Percentiles rank a stretch among this genome's conserved stretches.
Conservation (phyloP, 2,797 vertebrate genomes). For the Anableps anableps region DNA sequence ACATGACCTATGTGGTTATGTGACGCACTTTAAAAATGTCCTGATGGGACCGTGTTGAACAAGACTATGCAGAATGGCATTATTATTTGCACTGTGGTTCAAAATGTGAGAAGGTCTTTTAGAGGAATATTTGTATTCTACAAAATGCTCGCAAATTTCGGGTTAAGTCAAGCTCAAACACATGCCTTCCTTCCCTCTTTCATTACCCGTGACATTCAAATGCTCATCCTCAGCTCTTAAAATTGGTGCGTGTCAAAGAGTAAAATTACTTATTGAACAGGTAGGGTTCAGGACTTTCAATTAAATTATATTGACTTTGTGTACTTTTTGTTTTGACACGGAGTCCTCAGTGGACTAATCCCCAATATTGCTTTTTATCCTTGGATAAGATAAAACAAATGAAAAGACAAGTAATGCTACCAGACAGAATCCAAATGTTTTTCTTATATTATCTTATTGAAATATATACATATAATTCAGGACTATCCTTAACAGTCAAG, state of each 20-base stretch:
- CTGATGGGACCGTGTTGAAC: conserved; percentile 16
- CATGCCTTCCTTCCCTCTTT: conserved; percentile 40
- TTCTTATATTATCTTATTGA: background rate
- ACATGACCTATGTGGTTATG: conserved; percentile 31
- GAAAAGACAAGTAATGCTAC: background rate
- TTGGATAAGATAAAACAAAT: conserved; percentile 2
- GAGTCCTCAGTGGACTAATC: conserved; percentile 21
- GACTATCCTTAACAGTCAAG: background rate
- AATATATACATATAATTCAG: background rate
- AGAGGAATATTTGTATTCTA: conserved; percentile 34
- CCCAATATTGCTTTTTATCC: conserved; percentile 19
- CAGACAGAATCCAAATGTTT: background rate
- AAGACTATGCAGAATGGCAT: conserved; percentile 26
- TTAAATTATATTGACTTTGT: conserved; percentile 53
- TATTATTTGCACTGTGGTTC: conserved; percentile 38
- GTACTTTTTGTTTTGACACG: conserved; percentile 31
- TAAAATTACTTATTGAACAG: conserved; percentile 62
- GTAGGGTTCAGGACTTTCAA: conserved; percentile 42
- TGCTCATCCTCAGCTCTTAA: conserved; percentile 31
- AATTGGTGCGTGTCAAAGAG: conserved; percentile 55
- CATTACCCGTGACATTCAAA: conserved; percentile 52
- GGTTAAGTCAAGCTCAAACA: conserved; percentile 42
- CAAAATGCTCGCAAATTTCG: conserved; percentile 20
- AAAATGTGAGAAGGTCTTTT: conserved; percentile 22
- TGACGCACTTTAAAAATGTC: conserved; percentile 21